These are phyloP conservation scores for Puma concolor DNA, from an alignment of 2,113 vertebrate genomes.

Conservation along the genomic window DNA sequence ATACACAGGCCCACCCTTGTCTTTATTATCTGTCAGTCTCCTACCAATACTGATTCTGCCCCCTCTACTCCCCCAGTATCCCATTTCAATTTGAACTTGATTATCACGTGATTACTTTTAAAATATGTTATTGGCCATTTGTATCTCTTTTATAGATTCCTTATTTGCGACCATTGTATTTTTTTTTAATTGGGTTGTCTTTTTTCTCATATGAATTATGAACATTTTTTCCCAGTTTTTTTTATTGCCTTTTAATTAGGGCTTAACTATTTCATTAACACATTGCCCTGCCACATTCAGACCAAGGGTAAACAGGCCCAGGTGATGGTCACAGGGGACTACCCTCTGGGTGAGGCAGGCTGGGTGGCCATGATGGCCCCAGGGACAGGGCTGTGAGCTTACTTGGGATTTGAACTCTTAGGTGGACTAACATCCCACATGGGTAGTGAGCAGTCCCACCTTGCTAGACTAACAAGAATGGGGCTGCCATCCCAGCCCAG, in stretches of 20 bases:
- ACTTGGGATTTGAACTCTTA: background rate
- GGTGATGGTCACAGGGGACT: background rate
- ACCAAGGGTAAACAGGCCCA: background rate
- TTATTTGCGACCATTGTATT: background rate
- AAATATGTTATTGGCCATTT: background rate
- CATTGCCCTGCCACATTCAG: background rate
- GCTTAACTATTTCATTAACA: slow-evolving; percentile 33
- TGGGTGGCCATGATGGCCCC: rapidly evolving
- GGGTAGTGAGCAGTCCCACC: background rate
- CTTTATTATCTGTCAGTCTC: background rate
- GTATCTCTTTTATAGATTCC: background rate
- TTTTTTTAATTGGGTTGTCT: background rate
- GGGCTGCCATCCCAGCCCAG: background rate
- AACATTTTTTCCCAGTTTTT: background rate
- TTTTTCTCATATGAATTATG: background rate
- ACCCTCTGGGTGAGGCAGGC: too few species aligned
- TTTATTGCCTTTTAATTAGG: background rate
- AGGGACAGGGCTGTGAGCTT: background rate
- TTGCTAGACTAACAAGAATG: background rate
- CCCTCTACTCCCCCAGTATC: background rate
- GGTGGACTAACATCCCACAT: rapidly evolving
- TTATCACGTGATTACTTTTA: background rate
- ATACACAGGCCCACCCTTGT: background rate
- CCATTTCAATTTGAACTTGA: background rate
- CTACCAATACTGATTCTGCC: background rate